Conservation (phyloP, 2,113 vertebrate genomes). For the Phrynosoma blainvillii region DNA sequence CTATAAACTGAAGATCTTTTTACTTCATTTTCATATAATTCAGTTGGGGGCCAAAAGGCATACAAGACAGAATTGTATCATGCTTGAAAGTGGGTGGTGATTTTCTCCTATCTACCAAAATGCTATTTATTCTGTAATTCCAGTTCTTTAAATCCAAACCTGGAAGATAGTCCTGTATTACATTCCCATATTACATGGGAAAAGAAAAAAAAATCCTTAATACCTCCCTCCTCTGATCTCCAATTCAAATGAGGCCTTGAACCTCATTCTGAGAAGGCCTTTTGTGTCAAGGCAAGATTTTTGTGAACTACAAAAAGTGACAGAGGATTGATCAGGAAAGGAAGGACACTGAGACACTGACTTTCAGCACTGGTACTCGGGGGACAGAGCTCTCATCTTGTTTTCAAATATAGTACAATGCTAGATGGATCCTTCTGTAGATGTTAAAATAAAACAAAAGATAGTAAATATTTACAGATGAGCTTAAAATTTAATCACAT, state of each 20-base stretch:
- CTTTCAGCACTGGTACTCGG: not conserved
- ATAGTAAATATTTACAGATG: not conserved
- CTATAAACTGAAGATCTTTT: too few species aligned
- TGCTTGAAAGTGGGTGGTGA: too few species aligned
- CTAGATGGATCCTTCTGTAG: slow-evolving; percentile 5
- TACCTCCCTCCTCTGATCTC: not conserved
- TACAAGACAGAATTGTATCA: too few species aligned
- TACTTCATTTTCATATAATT: too few species aligned
- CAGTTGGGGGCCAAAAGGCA: too few species aligned
- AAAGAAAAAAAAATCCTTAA: not conserved
- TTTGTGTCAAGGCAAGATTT: not conserved
- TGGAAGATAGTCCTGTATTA: not conserved
- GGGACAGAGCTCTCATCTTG: not conserved
- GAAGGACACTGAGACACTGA: not conserved
- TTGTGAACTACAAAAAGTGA: not conserved
- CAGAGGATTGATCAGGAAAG: not conserved
- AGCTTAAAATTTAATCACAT: slow-evolving; percentile 17
- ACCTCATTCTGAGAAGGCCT: not conserved
- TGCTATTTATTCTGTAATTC: too few species aligned
- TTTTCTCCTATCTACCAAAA: too few species aligned
- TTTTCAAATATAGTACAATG: not conserved
- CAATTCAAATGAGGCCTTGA: not conserved
- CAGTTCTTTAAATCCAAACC: not conserved
- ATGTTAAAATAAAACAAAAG: not conserved
- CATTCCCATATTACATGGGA: not conserved